Conservation (phyloP, 2,797 vertebrate genomes). For the Peromyscus melanophrys region DNA sequence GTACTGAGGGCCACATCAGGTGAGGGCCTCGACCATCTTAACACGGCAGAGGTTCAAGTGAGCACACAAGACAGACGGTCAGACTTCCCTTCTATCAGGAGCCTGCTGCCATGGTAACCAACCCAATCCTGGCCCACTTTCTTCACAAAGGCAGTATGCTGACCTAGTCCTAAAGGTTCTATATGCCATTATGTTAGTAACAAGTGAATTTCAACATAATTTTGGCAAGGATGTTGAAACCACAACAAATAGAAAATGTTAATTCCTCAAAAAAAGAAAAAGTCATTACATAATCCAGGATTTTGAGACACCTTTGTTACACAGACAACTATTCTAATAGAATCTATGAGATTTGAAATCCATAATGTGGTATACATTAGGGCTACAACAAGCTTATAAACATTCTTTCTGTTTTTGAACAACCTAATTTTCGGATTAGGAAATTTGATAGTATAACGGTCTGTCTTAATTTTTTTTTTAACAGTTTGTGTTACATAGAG, state of each 20-base stretch:
- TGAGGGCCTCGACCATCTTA: neutral
- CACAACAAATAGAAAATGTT: slow-evolving; percentile 1
- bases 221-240: neutral
- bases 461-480: neutral
- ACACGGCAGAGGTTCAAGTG: neutral
- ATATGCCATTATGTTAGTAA: neutral
- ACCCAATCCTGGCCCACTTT: no score
- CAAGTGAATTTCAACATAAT: neutral
- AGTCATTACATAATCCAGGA: neutral
- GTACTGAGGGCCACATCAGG: neutral
- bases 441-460: slow-evolving; percentile 42
- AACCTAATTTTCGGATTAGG: neutral
- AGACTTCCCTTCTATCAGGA: neutral
- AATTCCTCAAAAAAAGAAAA: neutral
- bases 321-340: neutral
- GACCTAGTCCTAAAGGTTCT: neutral
- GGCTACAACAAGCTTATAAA: neutral
- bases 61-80: neutral
- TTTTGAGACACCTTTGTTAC: neutral
- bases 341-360: neutral
- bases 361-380: neutral
- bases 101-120: neutral
- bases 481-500: neutral
- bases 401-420: neutral
- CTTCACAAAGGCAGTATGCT: neutral